Evolutionary conservation across 2,113 vertebrate species (phyloP).

Genomic region (Fregetta grallaria): DNA sequence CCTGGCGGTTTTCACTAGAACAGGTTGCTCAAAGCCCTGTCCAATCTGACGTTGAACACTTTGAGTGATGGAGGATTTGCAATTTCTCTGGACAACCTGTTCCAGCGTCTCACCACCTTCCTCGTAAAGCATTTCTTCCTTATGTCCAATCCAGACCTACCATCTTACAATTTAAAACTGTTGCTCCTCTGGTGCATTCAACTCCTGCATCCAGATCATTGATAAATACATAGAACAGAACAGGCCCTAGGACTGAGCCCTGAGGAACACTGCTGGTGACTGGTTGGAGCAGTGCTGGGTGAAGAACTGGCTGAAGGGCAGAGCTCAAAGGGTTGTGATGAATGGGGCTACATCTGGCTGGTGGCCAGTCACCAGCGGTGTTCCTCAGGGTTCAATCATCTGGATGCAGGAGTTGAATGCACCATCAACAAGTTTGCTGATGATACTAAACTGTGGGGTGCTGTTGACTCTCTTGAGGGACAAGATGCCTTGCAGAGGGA

Average conservation of each 20-base stretch:
- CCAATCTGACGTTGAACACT: background rate
- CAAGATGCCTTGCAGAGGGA: too few relatives aligned
- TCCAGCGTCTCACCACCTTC: background rate
- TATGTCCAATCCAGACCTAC: background rate
- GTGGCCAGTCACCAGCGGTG: rapidly evolving
- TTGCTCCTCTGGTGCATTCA: background rate
- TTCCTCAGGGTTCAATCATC: background rate
- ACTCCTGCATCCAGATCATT: too few relatives aligned
- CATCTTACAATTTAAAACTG: background rate
- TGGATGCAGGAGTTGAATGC: too few relatives aligned
- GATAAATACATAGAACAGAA: too few relatives aligned
- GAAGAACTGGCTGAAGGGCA: background rate
- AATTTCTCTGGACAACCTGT: background rate
- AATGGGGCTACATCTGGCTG: background rate
- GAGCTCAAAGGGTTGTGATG: background rate
- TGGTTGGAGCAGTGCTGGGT: too few relatives aligned
- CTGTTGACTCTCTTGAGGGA: too few relatives aligned
- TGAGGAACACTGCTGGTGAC: too few relatives aligned
- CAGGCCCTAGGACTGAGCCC: too few relatives aligned
- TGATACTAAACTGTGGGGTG: too few relatives aligned
- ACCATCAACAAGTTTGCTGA: too few relatives aligned
- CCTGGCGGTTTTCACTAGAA: background rate
- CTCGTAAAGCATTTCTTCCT: background rate
- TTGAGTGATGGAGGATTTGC: background rate
- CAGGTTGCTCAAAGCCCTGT: background rate